These are phyloP conservation scores for Stegastes partitus DNA, from an alignment of 2,113 vertebrate species.

Conservation along the genomic window DNA sequence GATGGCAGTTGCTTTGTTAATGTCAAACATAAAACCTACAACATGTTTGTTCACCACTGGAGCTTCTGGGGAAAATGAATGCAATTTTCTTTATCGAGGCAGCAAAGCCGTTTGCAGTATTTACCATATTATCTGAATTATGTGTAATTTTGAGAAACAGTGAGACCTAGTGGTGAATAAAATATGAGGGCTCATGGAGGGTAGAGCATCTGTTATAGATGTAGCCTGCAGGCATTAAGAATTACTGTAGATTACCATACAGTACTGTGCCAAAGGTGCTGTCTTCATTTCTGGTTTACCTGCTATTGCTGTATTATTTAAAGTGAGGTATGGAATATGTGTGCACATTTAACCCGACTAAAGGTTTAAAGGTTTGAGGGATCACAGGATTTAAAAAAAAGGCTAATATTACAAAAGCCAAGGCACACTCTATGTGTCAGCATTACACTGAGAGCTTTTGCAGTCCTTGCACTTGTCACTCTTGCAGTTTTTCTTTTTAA, in stretches of 20 bases:
- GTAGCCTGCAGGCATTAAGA: conserved; percentile 29
- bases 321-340: conserved; percentile 17
- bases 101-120: conserved; percentile 28
- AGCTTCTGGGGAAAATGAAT: conserved; percentile 29
- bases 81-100: conserved; percentile 6
- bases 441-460: conserved; percentile 30
- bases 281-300: conserved; percentile 33
- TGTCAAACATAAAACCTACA: not conserved
- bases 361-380: conserved; percentile 26
- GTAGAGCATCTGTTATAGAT: conserved; percentile 27
- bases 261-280: conserved; percentile 11
- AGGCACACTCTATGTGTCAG: conserved; percentile 34
- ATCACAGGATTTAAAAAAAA: conserved; percentile 38
- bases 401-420: conserved; percentile 32
- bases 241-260: conserved; percentile 27
- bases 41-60: not conserved
- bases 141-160: conserved; percentile 54
- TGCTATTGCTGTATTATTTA: conserved; percentile 22
- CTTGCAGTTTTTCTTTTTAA: conserved; percentile 6
- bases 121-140: conserved; percentile 51
- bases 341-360: conserved; percentile 26
- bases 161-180: conserved; percentile 54
- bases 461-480: conserved; percentile 27
- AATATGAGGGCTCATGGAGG: conserved; percentile 38
- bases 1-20: conserved; percentile 18